Conservation (phyloP, 2,113 vertebrate genomes). For the Ramphastos sulfuratus region DNA sequence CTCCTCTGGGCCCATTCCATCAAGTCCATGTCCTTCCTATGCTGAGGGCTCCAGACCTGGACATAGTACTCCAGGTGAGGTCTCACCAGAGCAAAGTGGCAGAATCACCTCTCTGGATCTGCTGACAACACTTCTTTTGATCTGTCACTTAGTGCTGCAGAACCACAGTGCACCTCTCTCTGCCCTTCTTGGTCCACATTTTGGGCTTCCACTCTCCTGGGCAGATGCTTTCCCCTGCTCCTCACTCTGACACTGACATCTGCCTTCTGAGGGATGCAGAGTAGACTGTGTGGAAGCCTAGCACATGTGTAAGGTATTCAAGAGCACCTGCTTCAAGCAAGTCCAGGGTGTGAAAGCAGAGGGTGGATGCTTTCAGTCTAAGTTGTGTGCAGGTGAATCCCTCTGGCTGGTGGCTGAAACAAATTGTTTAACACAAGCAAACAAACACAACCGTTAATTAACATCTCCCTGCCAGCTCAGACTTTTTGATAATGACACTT, state of each 20-base stretch:
- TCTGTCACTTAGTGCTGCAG: background rate
- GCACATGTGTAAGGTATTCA: background rate
- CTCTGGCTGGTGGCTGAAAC: background rate
- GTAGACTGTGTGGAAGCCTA: background rate
- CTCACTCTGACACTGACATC: background rate
- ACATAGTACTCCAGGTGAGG: no score
- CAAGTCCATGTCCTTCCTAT: no score
- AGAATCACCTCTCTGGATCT: no score
- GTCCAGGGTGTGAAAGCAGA: background rate
- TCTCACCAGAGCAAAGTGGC: no score
- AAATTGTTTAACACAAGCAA: background rate
- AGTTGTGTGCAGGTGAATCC: background rate
- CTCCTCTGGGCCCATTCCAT: no score
- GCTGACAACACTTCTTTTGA: no score
- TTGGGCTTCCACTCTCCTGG: background rate
- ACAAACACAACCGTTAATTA: background rate
- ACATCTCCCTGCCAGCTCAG: background rate
- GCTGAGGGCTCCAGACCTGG: no score
- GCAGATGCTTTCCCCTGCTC: background rate
- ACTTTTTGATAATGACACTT: background rate
- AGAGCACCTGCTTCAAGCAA: background rate
- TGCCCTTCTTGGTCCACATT: background rate
- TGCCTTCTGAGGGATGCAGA: accelerated
- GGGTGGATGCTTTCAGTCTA: background rate
- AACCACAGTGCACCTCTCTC: background rate